Evolutionary conservation across 2,113 vertebrate genomes (phyloP), one percentile per base, ranked within the genome.

Genomic region (Speoplatyrhinus poulsoni): DNA sequence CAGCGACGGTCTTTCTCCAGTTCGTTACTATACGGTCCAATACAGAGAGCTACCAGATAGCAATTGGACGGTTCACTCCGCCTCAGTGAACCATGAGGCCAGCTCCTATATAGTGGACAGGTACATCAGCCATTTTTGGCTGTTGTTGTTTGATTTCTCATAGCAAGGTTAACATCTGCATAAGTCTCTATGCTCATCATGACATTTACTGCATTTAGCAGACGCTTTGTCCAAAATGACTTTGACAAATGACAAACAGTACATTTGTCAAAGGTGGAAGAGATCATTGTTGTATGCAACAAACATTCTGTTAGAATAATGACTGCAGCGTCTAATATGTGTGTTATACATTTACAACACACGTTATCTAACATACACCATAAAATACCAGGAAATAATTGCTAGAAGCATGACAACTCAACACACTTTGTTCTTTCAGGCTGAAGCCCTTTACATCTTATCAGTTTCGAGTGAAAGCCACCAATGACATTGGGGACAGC

Each of bases 361-460:
- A 26, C 1, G 19, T 19, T 19, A 19, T 26, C 26, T 26, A 26
- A 26, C 3, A 26, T 26, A 26, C 26, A 26, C 26, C 26, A 26
- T 26, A 26, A 26, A 26, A 26, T 26, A 26, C 26, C 26, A 26
- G 26, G 26, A 26, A 26, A 26, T 26, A 26, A 26, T 26, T 26
- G 26, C 26, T 17, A 33, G 10, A 9, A 41, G 7, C 59, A 66
- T 0, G n/a, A 62, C n/a, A 8, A 11, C 12, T 1, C 36, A 33
- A 26, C n/a, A 50, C 64, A 59, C 9, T 10, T 7, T 46, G 6
- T 46, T 63, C 53, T 26, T 15, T 69, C 54, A 99, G 98, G 87
- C 91, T 99, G 70, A 98, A 98, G 82, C 98, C 98, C 9, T 99
- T 98, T 89, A 99, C 97, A 0, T 96, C 96, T 26, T 99, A 99